Base-by-base conservation (phyloP, 2,888 invertebrate species). In the Tanypteryx hageni region DNA sequence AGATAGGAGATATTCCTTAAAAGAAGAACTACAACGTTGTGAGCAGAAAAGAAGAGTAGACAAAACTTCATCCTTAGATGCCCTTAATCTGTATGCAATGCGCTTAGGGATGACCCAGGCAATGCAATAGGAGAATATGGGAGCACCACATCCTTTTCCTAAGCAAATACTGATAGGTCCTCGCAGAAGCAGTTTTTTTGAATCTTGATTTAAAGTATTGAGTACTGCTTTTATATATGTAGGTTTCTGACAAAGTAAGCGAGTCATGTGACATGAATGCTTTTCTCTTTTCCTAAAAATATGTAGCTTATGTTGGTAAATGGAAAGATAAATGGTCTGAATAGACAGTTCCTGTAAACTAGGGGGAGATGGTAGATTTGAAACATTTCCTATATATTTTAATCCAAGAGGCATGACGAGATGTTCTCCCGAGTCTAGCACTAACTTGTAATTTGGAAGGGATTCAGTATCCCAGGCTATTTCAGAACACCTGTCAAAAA, bases 61-160 rank as follows among this genome's bases (percentile, higher is more conserved):
- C n/a, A 44, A 68, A 10, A 89, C 64, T 64, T 61, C 64, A 11
- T 89, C 89, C 44, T 64, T 89, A 44, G 44, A 64, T 64, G 68
- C 61, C n/a, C 89, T 64, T 22, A 89, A 44, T 44, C 89, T 16
- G 64, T 89, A 89, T 0, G 89, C 89, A 18, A 89, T 64, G 56
- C 11, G 64, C 44, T 89, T 89, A 18, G 44, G 89, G 11, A 89
- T 89, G 18, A 89, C 89, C 89, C 89, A 89, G 0, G 18, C 64
- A 64, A 68, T 61, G n/a, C 89, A 64, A 56, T 89, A 44, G n/a
- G 56, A 89, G 44, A 89, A 89, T 89, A 89, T 89, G 64, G 89
- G 89, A 68, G 61, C 18, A 44, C 44, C 56, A 44, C 89, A 89
- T 68, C 64, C 2, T 31, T 44, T 16, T 14, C 86, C 89, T 0